Conservation (phyloP, 2,888 invertebrate genomes). For the Hipparchia sbordonii region DNA sequence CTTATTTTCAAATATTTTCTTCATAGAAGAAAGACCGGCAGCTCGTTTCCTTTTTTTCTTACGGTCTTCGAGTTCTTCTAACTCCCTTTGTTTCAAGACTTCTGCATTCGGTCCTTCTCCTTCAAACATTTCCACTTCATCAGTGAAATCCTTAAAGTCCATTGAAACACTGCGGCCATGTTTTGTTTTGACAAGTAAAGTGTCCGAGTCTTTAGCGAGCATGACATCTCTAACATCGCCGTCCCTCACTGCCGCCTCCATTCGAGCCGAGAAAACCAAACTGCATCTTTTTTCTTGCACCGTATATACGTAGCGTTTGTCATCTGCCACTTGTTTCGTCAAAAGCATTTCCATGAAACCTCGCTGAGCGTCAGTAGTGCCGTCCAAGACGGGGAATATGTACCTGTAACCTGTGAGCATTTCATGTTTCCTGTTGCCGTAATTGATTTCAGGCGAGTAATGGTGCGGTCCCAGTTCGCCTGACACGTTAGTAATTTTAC, state of each 20-base stretch:
- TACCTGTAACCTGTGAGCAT: conserved; percentile 88
- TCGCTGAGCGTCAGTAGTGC: conserved; percentile 86
- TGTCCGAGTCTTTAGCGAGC: conserved; percentile 89
- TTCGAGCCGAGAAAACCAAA: conserved; percentile 87
- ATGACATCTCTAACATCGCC: conserved; percentile 90
- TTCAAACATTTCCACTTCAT: conserved; percentile 84
- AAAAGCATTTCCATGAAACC: conserved; percentile 84
- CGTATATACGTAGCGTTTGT: conserved; percentile 88
- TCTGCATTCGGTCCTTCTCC: conserved; percentile 88
- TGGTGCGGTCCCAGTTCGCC: conserved; percentile 85
- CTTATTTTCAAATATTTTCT: conserved; percentile 90
- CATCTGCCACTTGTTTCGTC: conserved; percentile 81
- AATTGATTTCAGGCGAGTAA: conserved; percentile 83
- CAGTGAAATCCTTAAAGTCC: conserved; percentile 84
- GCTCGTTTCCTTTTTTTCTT: conserved; percentile 84
- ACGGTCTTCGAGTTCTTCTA: conserved; percentile 78
- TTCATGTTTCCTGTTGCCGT: conserved; percentile 87
- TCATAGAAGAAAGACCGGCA: conserved; percentile 85
- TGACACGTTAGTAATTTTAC: conserved; percentile 85
- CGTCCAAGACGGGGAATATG: conserved; percentile 88
- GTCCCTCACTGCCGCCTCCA: conserved; percentile 89
- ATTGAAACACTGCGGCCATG: conserved; percentile 90
- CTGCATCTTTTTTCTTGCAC: conserved; percentile 89
- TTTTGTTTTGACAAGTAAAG: conserved; percentile 87
- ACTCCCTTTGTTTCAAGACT: conserved; percentile 84